Base-by-base conservation (phyloP, 2,797 vertebrate species). In the Acestrorhynchus altus region DNA sequence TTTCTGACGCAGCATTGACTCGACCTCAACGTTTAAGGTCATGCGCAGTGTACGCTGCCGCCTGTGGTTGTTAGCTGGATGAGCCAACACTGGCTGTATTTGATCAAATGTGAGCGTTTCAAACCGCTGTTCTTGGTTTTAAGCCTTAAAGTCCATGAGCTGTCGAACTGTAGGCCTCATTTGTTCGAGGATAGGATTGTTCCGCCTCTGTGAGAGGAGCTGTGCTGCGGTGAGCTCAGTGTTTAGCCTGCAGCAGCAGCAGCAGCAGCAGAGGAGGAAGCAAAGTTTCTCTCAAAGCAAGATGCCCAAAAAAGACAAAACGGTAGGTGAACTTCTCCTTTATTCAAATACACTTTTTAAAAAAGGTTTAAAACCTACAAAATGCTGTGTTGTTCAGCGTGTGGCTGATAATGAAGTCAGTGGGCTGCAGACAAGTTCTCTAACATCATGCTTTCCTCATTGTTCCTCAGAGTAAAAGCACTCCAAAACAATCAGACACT, bases 231-330 rank as follows among this genome's bases (percentile, higher is more conserved):
- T 67, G 28, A 49, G 18, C 22, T 12, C 20, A 8, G 61, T 57
- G 52, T 61, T 52, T 68, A 35, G 6, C 31, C 6, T 4, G 0
- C 8, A 31, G 10, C 42, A 20, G 16, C 66, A n/a, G 35, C n/a
- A 40, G 35, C 4, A 22, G n/a, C n/a, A 7, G 22, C 16, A 20
- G 24, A 51, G 56, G 40, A 46, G n/a, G n/a, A n/a, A n/a, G n/a
- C n/a, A n/a, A n/a, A n/a, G 61, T 47, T 54, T 72, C n/a, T 74
- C 28, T 61, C 26, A 49, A 44, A 84, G 22, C 70, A 72, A 44
- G 22, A 88, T 89, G 87, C 85, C 87, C 10, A 86, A 88, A 56
- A 89, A 88, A 76, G 76, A 79, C 13, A 89, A 85, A 81, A 76
- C 77, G 85, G 87, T 88, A 80, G 22, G 13, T 35, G 13, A 1